Evolutionary conservation across 2,113 vertebrate species (phyloP), one percentile per base, ranked within the genome.

Genomic region (Litocranius walleri): DNA sequence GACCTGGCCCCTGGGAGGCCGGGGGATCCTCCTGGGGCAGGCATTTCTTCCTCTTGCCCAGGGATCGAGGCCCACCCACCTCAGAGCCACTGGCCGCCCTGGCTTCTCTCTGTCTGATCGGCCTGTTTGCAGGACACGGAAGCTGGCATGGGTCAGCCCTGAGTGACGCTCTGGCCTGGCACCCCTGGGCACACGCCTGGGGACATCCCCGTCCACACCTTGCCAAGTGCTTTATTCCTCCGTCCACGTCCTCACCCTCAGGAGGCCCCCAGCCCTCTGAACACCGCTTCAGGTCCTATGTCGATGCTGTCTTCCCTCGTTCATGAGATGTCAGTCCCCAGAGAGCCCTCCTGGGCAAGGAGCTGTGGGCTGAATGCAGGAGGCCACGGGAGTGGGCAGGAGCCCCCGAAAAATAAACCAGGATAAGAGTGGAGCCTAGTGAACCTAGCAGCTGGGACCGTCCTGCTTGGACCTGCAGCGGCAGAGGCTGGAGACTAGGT

Each of bases 391-490:
- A 3, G 40, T 6, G 7, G n/a, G 43, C 8, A 30, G 59, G 83
- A 19, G 19, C 27, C 23, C 54, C 14, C 0, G 7, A 30, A 59
- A n/a, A 27, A 40, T 36, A 84, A 57, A 14, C 3, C 10, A 0
- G 50, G 57, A 6, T 1, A 4, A 30, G 29, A 13, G 8, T 21
- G 36, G 23, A 21, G 50, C 36, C 40, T 0, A 2, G 21, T 2
- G 33, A 48, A 2, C 6, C 23, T 7, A 5, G 19, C 43, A 7
- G 10, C n/a, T 2, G 9, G 78, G 89, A 12, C 19, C 3, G 21
- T 27, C 57, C 7, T 4, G 5, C 3, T 8, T 23, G 3, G 1
- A 3, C 10, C 12, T 1, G 4, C 36, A 13, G 21, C 0, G 2
- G n/a, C 56, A 15, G 43, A 40, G 17, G 29, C 96, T 74, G 23